phyloP scores from a whole-genome alignment of 1,140 invertebrate genomes.

The Drosophila funebris region DNA sequence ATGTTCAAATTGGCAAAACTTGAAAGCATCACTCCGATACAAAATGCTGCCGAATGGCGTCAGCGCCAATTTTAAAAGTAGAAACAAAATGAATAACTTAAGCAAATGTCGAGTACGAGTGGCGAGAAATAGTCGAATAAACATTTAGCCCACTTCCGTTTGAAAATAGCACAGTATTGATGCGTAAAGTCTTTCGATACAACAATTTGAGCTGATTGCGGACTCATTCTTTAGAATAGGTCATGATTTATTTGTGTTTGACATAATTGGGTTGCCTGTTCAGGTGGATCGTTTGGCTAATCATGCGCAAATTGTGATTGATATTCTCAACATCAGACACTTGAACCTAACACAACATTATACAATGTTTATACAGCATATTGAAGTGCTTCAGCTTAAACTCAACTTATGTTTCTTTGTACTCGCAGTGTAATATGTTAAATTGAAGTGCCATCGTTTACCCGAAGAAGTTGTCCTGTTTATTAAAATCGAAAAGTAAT shows the following conservation, averaged over 20 bases:
- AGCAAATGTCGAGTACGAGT: constrained; percentile 32
- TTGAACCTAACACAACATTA: neutral
- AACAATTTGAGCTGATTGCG: constrained; percentile 20
- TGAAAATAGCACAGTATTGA: constrained; percentile 46
- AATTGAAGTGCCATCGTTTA: constrained; percentile 64
- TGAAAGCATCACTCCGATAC: constrained; percentile 23
- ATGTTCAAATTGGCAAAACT: constrained; percentile 45
- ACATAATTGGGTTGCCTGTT: constrained; percentile 68
- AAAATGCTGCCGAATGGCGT: constrained; percentile 54
- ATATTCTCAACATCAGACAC: constrained; percentile 5
- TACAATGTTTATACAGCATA: neutral
- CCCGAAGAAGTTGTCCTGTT: constrained; percentile 3
- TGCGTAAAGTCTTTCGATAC: constrained; percentile 18
- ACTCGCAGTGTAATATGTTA: constrained; percentile 68
- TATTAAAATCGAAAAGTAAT: constrained; percentile 17
- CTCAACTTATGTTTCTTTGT: neutral
- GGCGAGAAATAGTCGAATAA: constrained; percentile 39
- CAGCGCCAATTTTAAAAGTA: constrained; percentile 76
- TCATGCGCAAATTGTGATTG: constrained; percentile 58
- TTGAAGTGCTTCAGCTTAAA: neutral
- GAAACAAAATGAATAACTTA: constrained; percentile 5
- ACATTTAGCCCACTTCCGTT: constrained; percentile 75
- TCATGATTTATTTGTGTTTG: constrained; percentile 76
- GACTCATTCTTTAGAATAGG: constrained; percentile 57
- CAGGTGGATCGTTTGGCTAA: constrained; percentile 53